Percentiles rank a stretch among this genome's conserved stretches.
Evolutionary conservation across 2,113 vertebrate species (phyloP).

Genomic region (Nibea coibor): DNA sequence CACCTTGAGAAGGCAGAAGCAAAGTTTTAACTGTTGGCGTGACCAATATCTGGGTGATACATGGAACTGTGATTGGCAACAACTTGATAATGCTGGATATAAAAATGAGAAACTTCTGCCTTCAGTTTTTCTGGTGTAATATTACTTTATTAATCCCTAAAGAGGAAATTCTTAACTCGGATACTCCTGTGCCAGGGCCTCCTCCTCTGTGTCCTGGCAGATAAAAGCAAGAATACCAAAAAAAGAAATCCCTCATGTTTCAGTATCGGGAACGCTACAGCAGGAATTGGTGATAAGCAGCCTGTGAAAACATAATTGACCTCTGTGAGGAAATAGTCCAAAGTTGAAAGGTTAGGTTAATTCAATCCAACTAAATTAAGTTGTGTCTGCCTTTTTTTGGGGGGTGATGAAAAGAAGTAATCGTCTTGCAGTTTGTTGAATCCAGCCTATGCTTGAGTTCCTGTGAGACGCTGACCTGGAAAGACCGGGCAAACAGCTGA

Average conservation of each 20-base stretch:
- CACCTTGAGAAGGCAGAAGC: background rate
- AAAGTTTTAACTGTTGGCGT: background rate
- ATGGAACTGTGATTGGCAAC: constrained; percentile 5
- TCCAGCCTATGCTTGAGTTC: constrained; percentile 33
- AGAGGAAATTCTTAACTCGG: background rate
- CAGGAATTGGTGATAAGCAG: background rate
- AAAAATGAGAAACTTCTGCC: constrained; percentile 12
- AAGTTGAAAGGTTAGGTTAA: background rate
- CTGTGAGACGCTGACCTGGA: constrained; percentile 56
- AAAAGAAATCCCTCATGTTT: background rate
- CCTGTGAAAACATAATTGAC: constrained; percentile 2
- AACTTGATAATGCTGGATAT: background rate
- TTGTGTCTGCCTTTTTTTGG: background rate
- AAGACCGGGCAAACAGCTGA: constrained; percentile 55
- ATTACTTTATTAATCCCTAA: too few relatives aligned
- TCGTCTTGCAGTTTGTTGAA: background rate
- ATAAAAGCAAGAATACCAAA: constrained; percentile 9
- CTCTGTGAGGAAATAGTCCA: background rate
- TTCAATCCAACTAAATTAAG: background rate
- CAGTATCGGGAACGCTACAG: background rate
- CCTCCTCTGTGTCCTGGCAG: background rate
- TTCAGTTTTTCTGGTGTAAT: background rate
- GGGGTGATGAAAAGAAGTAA: background rate
- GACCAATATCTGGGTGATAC: background rate
- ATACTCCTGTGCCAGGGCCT: background rate